Evolutionary conservation across 2,797 vertebrate species (phyloP).

Genomic region (Coreius guichenoti): DNA sequence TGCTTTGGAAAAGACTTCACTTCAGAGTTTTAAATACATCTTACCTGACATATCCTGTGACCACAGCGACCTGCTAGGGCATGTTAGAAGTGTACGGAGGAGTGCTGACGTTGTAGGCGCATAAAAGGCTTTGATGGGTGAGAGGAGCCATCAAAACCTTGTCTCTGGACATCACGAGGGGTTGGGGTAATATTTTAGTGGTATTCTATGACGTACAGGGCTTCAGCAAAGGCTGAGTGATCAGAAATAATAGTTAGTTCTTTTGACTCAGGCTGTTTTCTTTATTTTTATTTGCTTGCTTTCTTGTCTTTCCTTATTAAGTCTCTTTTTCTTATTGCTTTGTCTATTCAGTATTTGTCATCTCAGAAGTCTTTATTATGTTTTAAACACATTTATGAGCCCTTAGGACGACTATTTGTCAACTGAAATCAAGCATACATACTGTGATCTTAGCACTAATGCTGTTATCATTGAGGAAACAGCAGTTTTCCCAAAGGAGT

Average conservation of each 20-base stretch:
- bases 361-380: background rate
- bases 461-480: background rate
- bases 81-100: slow-evolving; percentile 56
- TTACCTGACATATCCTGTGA: slow-evolving; percentile 61
- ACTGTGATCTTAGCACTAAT: background rate
- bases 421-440: slow-evolving; percentile 7
- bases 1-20: slow-evolving; percentile 56
- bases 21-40: slow-evolving; percentile 57
- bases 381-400: slow-evolving; percentile 19
- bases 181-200: slow-evolving; percentile 60
- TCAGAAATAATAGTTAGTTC: slow-evolving; percentile 20
- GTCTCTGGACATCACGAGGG: slow-evolving; percentile 62
- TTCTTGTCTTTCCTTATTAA: slow-evolving; percentile 12
- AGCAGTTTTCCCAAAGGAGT: background rate
- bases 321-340: background rate
- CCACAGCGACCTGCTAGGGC: slow-evolving; percentile 60
- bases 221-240: slow-evolving; percentile 56
- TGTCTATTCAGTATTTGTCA: background rate
- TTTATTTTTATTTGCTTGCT: background rate
- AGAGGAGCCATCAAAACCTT: slow-evolving; percentile 50
- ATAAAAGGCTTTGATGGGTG: slow-evolving; percentile 52
- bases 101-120: slow-evolving; percentile 41
- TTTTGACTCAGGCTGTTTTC: slow-evolving; percentile 3
- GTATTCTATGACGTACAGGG: slow-evolving; percentile 59
- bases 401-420: slow-evolving; percentile 12